Conservation (phyloP, 2,113 vertebrate species). For the Hemibagrus wyckioides region DNA sequence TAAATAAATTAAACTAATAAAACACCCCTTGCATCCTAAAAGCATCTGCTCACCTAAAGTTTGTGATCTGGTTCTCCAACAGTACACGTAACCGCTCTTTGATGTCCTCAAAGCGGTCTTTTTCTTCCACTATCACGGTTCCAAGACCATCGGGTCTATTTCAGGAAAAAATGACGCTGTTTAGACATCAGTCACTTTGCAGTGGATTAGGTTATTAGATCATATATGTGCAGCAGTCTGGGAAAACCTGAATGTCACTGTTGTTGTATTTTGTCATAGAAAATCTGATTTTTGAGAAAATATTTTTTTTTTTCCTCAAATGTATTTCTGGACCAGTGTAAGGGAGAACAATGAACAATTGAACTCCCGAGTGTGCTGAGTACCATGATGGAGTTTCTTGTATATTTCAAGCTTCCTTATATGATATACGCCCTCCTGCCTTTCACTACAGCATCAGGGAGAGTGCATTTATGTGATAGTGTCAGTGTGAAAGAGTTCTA, state of each 20-base stretch:
- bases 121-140: constrained; percentile 97
- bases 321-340: background rate
- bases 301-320: background rate
- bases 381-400: background rate
- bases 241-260: background rate
- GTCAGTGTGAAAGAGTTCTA: background rate
- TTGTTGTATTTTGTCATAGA: background rate
- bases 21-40: background rate
- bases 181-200: background rate
- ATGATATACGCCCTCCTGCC: background rate
- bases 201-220: background rate
- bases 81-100: constrained; percentile 95
- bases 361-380: background rate
- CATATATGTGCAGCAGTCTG: background rate
- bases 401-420: background rate
- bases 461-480: background rate
- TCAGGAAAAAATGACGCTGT: constrained; percentile 6
- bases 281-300: background rate
- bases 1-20: background rate
- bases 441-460: background rate
- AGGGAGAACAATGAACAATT: background rate
- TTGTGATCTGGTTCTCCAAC: constrained; percentile 97
- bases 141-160: constrained; percentile 94
- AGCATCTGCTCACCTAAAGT: constrained; percentile 86
- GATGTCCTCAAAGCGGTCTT: constrained; percentile 98